These are phyloP conservation scores for Nomada fabriciana DNA, from an alignment of 2,888 invertebrate genomes.

Conservation along the genomic window DNA sequence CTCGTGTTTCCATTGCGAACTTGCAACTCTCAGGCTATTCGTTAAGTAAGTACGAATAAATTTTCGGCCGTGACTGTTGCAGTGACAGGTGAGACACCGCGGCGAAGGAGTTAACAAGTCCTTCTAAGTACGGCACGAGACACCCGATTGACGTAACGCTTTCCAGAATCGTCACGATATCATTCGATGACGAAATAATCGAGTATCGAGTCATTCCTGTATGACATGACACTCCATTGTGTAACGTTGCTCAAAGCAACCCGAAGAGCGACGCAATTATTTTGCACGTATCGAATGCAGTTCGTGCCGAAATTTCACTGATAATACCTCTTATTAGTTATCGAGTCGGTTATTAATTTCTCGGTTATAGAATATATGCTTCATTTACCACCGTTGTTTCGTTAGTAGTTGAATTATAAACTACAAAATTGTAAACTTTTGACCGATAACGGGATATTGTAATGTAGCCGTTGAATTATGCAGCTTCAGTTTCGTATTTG, in stretches of 20 bases:
- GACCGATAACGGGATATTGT: no score
- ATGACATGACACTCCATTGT: slow-evolving; percentile 25
- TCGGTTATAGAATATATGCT: background rate
- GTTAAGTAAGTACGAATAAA: background rate
- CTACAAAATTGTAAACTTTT: no score
- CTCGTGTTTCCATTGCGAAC: no score
- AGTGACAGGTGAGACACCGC: background rate
- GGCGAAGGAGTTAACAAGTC: background rate
- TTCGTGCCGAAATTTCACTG: background rate
- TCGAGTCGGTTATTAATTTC: background rate
- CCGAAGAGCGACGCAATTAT: slow-evolving; percentile 8
- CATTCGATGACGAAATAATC: slow-evolving; percentile 39
- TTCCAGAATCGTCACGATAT: slow-evolving; percentile 35
- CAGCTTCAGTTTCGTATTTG: no score
- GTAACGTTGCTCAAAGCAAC: background rate
- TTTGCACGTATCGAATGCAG: no score
- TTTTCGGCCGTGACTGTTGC: background rate
- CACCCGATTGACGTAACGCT: slow-evolving; percentile 28
- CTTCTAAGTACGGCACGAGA: background rate
- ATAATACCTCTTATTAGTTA: background rate
- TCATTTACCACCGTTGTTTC: background rate
- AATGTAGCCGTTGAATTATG: no score
- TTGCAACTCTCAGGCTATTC: background rate
- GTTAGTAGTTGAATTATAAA: no score
- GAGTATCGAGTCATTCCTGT: slow-evolving; percentile 50